Conservation (phyloP, 2,797 vertebrate genomes). For the Lepilemur ruficaudatus region DNA sequence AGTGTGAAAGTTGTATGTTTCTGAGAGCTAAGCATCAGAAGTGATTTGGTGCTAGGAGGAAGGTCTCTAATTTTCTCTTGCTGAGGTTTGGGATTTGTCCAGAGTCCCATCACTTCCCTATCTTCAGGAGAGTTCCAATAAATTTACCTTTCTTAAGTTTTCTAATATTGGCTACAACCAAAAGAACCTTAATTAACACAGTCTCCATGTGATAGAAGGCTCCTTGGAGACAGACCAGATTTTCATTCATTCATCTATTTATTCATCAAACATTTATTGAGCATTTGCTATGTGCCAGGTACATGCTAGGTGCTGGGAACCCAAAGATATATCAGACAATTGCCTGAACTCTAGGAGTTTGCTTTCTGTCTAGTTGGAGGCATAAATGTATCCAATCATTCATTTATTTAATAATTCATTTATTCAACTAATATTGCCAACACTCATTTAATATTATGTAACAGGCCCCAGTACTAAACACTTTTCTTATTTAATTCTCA, state of each 20-base stretch:
- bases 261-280: conserved; percentile 12
- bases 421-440: background rate
- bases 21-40: background rate
- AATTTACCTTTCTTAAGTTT: background rate
- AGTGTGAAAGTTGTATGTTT: background rate
- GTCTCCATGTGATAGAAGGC: background rate
- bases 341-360: background rate
- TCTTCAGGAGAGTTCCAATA: background rate
- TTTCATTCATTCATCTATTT: conserved; percentile 32
- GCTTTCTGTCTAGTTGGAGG: background rate
- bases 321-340: background rate
- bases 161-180: background rate
- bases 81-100: background rate
- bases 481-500: background rate
- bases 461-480: background rate
- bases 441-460: background rate
- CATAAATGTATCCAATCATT: background rate
- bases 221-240: background rate
- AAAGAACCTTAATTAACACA: background rate
- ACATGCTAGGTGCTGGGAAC: background rate
- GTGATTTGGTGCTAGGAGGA: background rate
- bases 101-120: background rate
- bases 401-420: conserved; percentile 13
- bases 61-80: background rate
- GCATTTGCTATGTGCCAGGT: background rate